Base-by-base conservation (phyloP, 2,113 vertebrate species). In the Meleagris gallopavo region DNA sequence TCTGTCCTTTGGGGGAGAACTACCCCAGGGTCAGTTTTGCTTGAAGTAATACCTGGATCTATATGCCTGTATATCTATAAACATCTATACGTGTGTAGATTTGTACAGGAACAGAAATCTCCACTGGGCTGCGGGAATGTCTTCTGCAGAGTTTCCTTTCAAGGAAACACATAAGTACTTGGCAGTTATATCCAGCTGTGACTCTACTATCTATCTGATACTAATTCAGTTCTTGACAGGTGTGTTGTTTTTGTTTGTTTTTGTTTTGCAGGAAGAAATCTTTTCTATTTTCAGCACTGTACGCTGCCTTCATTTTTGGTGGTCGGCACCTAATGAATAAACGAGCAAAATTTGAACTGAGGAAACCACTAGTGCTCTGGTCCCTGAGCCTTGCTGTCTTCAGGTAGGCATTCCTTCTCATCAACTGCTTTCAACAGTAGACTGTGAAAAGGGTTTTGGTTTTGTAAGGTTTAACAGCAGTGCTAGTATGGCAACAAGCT, bases 271-370 rank as follows among this genome's bases (percentile, higher is more conserved):
- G 99, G 99, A 99, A 99, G 98, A 99, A 99, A 86, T 99, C 99
- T 7, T 99, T 99, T 97, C 98, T 99, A 45, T 99, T 99, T 97
- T 98, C 99, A 13, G 99, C 99, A 17, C 98, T 99, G 79, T 99
- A 99, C 1, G 99, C 98, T 93, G 99, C 99, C 97, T 99, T 98
- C 89, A 99, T 99, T 97, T 98, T 99, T 61, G 99, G 99, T 11
- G 99, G 99, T 29, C 98, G 99, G 82, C 99, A 98, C 98, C 97
- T 99, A 88, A 99, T 99, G 99, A 99, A 99, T 96, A 99, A 99
- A 92, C 98, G 99, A 95, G 99, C 99, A 61, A 99, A 99, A 97
- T 99, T 99, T 98, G 99, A 99, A 78, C 94, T 99, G 98, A 98
- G 99, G 97, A 99, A 99, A 96, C 99, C 99, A 0, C 96, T 99